A percentile compares a stretch with the other conserved stretches of the same genome.
phyloP scores from a whole-genome alignment of 2,113 vertebrate genomes.

The Stictonetta naevosa region DNA sequence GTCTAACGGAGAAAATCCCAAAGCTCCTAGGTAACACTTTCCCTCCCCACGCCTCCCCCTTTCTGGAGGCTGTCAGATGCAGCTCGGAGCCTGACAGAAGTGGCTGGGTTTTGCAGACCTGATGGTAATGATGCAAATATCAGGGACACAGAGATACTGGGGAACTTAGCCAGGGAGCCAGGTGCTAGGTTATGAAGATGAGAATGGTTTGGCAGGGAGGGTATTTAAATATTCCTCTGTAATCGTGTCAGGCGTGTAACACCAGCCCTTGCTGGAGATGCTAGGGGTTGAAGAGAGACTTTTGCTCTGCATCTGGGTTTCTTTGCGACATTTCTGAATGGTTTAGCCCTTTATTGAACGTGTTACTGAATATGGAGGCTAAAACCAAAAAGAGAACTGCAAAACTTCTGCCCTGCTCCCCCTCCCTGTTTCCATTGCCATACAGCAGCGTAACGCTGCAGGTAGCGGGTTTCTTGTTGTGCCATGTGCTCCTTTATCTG shows the following conservation, averaged over 20 bases:
- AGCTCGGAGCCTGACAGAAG: background rate
- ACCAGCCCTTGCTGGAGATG: background rate
- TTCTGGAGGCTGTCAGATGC: background rate
- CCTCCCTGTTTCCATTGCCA: rapidly evolving
- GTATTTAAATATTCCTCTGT: rapidly evolving
- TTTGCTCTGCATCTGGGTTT: rapidly evolving
- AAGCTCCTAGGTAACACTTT: conserved; percentile 38
- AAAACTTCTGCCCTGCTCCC: background rate
- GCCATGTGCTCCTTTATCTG: background rate
- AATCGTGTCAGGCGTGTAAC: background rate
- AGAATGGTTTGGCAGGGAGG: background rate
- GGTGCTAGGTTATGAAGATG: background rate
- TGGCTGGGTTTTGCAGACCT: background rate
- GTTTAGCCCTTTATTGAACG: background rate
- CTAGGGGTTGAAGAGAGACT: background rate
- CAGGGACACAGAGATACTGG: background rate
- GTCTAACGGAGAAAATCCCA: conserved; percentile 26
- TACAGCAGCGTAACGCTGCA: rapidly evolving
- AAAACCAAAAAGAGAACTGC: background rate
- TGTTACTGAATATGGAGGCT: background rate
- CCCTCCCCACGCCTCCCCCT: background rate
- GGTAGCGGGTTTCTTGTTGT: background rate
- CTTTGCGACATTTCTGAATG: background rate
- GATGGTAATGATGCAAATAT: background rate
- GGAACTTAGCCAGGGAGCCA: background rate